Percentiles rank a stretch among this genome's conserved stretches.
Evolutionary conservation across 2,113 vertebrate genomes (phyloP).

Genomic region (Mellivora capensis): DNA sequence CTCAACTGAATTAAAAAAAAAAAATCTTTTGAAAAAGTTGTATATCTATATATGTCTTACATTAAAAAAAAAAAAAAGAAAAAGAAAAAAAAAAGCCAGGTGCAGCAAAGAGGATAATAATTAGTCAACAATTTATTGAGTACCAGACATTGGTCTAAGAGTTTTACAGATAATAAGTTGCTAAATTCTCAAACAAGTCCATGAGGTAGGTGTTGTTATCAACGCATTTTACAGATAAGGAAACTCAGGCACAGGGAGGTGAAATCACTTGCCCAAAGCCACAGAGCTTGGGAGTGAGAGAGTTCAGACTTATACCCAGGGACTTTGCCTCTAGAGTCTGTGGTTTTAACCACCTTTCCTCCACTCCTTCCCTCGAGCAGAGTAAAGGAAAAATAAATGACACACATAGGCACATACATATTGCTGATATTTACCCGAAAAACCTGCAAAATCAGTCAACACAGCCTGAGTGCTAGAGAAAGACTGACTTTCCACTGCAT

Average conservation of each 20-base stretch:
- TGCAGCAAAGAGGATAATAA: not conserved
- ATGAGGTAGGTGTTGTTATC: not conserved
- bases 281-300: not conserved
- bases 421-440: not conserved
- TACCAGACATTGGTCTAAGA: not conserved
- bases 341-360: not conserved
- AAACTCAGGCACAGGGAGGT: not conserved
- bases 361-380: not conserved
- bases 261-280: not conserved
- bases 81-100: not conserved
- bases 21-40: not conserved
- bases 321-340: not conserved
- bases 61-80: not conserved
- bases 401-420: not conserved
- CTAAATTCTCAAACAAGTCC: not conserved
- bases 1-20: not conserved
- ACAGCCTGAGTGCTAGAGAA: not conserved
- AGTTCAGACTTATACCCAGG: not conserved
- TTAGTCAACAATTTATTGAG: not conserved
- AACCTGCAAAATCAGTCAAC: not conserved
- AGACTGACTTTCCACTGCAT: not conserved
- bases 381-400: not conserved
- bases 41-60: not conserved
- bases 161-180: not conserved
- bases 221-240: not conserved